phyloP scores from a whole-genome alignment of 1,140 invertebrate genomes.

The Palaemon carinicauda region DNA sequence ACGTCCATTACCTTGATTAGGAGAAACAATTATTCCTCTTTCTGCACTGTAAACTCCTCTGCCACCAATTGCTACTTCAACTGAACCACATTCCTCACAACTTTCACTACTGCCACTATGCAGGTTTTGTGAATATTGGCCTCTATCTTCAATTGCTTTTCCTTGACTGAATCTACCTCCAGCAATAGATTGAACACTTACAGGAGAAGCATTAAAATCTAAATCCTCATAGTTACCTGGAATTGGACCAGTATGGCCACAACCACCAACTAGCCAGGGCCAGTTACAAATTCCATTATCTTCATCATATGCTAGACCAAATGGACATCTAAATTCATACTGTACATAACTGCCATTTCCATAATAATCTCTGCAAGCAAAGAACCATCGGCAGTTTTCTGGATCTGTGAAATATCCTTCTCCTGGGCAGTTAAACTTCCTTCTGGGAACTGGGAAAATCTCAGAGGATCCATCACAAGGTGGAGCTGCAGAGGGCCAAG shows the following conservation, averaged over 20 bases:
- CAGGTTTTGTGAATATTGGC: neutral
- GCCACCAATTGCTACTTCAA: constrained; percentile 44
- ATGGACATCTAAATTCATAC: constrained; percentile 85
- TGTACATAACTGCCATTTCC: constrained; percentile 72
- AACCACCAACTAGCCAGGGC: constrained; percentile 80
- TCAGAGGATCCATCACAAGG: constrained; percentile 73
- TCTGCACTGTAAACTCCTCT: constrained; percentile 46
- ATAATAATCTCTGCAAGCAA: constrained; percentile 79
- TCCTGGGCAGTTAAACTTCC: constrained; percentile 67
- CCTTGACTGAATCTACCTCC: constrained; percentile 24
- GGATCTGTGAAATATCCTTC: constrained; percentile 81
- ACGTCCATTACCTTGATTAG: constrained; percentile 26
- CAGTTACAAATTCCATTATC: constrained; percentile 78
- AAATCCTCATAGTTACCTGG: constrained; percentile 27
- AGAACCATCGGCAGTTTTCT: constrained; percentile 86
- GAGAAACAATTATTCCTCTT: constrained; percentile 44
- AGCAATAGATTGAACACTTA: constrained; percentile 36
- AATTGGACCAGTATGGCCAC: constrained; percentile 66
- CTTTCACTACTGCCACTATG: constrained; percentile 6
- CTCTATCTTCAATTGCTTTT: constrained; percentile 21
- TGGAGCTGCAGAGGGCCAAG: constrained; percentile 79
- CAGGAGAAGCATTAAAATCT: constrained; percentile 16
- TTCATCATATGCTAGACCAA: constrained; percentile 81
- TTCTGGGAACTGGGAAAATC: constrained; percentile 71
- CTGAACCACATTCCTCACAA: constrained; percentile 41